Base-by-base conservation (phyloP, 2,797 vertebrate genomes). In the Dallia pectoralis region DNA sequence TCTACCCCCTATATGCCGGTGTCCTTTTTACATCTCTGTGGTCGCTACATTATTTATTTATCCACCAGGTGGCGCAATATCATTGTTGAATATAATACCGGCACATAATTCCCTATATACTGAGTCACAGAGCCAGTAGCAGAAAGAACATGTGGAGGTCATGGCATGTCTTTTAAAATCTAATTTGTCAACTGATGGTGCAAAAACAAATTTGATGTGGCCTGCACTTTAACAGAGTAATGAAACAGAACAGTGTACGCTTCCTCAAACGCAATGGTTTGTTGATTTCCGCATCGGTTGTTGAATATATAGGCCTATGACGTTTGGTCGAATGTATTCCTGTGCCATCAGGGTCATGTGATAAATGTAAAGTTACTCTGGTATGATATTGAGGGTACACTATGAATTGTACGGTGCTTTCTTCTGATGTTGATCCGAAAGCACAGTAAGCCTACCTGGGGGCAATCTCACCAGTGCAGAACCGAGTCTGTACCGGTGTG, bases 41-140 rank as follows among this genome's bases (percentile, higher is more conserved):
- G 6, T 9, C 12, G 29, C 61, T 63, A 27, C 61, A 29, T 12
- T 32, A 8, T 63, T 30, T 1, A 2, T 16, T n/a, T 64, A 32
- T 30, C 30, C 62, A 33, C 27, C 16, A 64, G 62, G 30, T 64
- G 62, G 62, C 29, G 30, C 62, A 29, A 64, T 29, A 18, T 19
- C 7, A 64, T 64, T 6, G 62, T 64, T 29, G 62, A 64, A 64
- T 64, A 64, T 18, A 64, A 64, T 64, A 32, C 53, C 53, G 14
- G 22, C 25, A 12, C 12, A 59, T 16, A 64, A 18, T 64, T 30
- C 62, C 18, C 27, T 33, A 30, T 1, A 32, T 32, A 18, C 14
- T 64, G 27, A 9, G 16, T 64, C 16, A 18, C 14, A 32, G 27
- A 9, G 16, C 32, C 16, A 16, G 62, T 64, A 29, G 62, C 62